Conservation (phyloP, 2,797 vertebrate species). For the Schizopygopsis malacanthus region DNA sequence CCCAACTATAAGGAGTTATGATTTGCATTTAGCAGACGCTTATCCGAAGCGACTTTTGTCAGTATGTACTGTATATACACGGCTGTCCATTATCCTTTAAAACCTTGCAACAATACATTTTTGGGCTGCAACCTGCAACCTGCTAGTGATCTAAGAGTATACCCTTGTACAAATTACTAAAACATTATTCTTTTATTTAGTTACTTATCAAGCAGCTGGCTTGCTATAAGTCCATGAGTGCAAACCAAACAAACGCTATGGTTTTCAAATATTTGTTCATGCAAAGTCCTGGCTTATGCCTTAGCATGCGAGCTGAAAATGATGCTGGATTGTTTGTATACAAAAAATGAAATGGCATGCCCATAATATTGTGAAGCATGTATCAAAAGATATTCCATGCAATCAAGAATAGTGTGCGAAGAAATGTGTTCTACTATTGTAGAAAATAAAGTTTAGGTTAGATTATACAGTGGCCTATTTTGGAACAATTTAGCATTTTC, state of each 20-base stretch:
- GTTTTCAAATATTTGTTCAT: conserved; percentile 77
- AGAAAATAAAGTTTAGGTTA: not conserved
- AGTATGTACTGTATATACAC: not conserved
- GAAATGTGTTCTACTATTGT: not conserved
- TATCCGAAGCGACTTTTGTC: too few species aligned
- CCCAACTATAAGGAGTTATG: too few species aligned
- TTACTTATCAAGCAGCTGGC: not conserved
- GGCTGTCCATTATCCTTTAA: not conserved
- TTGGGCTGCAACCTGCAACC: not conserved
- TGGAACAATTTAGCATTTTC: conserved; percentile 34
- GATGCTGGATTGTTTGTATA: conserved; percentile 69
- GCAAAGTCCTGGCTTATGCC: conserved; percentile 67
- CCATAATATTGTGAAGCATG: conserved; percentile 67
- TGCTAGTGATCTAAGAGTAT: conserved; percentile 47
- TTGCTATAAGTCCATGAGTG: conserved; percentile 72
- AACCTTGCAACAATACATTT: too few species aligned
- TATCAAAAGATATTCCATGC: conserved; percentile 60
- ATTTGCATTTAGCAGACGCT: too few species aligned
- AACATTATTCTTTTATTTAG: conserved; percentile 64
- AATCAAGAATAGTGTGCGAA: conserved; percentile 24
- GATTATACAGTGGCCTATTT: not conserved
- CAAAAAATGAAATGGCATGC: conserved; percentile 65
- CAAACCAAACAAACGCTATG: conserved; percentile 75
- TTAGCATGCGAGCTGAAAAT: conserved; percentile 69
- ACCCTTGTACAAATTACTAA: conserved; percentile 65